Percentiles rank a stretch among this genome's conserved stretches.
phyloP scores from a whole-genome alignment of 2,888 invertebrate species.

The Macaria notata region DNA sequence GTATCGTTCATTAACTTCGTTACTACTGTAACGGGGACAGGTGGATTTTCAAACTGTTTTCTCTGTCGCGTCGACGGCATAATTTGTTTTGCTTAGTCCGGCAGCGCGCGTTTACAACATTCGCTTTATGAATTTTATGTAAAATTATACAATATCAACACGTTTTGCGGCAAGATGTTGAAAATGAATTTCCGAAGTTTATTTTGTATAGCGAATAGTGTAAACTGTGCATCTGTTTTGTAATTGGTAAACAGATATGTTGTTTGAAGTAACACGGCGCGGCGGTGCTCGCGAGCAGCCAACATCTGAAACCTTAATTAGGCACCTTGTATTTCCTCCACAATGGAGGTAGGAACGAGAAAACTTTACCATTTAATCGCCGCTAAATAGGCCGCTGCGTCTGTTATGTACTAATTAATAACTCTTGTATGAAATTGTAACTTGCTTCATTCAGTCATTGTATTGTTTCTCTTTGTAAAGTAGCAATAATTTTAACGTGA shows the following conservation, averaged over 20 bases:
- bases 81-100: conserved; percentile 15
- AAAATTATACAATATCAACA: conserved; percentile 14
- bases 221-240: conserved; percentile 11
- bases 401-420: background rate
- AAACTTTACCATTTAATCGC: conserved; percentile 15
- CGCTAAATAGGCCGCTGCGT: conserved; percentile 11
- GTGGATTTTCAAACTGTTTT: conserved; percentile 2
- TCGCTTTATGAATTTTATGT: conserved; percentile 7
- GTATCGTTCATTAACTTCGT: conserved; percentile 22
- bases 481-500: too few species aligned
- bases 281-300: conserved; percentile 4
- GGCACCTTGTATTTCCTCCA: conserved; percentile 16
- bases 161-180: conserved; percentile 8
- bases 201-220: conserved; percentile 3
- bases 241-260: conserved; percentile 8
- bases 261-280: conserved; percentile 2
- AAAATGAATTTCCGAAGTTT: conserved; percentile 7
- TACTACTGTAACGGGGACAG: conserved; percentile 6
- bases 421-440: too few species aligned
- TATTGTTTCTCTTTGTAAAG: too few species aligned
- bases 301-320: conserved; percentile 19
- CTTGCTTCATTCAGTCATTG: too few species aligned
- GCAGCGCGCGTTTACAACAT: conserved; percentile 1
- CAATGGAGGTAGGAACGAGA: conserved; percentile 19
- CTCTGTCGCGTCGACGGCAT: background rate